A percentile compares a stretch with the other conserved stretches of the same genome.
Conservation (phyloP, 2,888 invertebrate genomes). For the Tholera decimalis region DNA sequence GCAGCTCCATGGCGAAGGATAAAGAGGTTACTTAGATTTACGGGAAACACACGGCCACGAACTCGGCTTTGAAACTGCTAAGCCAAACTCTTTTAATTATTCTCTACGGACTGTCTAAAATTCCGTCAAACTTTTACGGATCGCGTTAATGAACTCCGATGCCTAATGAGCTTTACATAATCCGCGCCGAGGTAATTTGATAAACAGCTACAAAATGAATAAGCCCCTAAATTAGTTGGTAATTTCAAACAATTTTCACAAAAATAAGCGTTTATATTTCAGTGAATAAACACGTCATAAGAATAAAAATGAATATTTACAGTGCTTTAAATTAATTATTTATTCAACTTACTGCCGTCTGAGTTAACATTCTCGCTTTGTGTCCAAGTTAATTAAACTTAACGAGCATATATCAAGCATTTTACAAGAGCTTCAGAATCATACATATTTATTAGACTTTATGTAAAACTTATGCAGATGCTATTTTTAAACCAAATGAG, state of each 20-base stretch:
- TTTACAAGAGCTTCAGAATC: constrained; percentile 34
- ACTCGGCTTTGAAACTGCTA: constrained; percentile 75
- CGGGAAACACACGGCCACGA: constrained; percentile 66
- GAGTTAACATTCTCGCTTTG: constrained; percentile 34
- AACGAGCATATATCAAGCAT: constrained; percentile 54
- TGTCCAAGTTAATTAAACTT: constrained; percentile 49
- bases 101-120: constrained; percentile 73
- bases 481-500: constrained; percentile 54
- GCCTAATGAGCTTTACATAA: constrained; percentile 75
- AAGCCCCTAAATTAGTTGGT: constrained; percentile 18
- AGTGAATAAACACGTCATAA: constrained; percentile 5
- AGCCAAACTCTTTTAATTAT: constrained; percentile 82
- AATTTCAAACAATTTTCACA: constrained; percentile 20
- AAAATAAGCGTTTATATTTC: constrained; percentile 5
- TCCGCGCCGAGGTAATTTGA: constrained; percentile 63
- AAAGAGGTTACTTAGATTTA: constrained; percentile 68
- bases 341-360: constrained; percentile 35
- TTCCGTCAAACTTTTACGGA: constrained; percentile 71
- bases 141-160: constrained; percentile 75
- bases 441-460: constrained; percentile 55
- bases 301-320: constrained; percentile 18
- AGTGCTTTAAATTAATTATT: constrained; percentile 25
- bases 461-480: constrained; percentile 54
- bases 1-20: constrained; percentile 60
- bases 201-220: constrained; percentile 49